phyloP scores from a whole-genome alignment of 2,797 vertebrate genomes.

The Phalloptychus januarius region DNA sequence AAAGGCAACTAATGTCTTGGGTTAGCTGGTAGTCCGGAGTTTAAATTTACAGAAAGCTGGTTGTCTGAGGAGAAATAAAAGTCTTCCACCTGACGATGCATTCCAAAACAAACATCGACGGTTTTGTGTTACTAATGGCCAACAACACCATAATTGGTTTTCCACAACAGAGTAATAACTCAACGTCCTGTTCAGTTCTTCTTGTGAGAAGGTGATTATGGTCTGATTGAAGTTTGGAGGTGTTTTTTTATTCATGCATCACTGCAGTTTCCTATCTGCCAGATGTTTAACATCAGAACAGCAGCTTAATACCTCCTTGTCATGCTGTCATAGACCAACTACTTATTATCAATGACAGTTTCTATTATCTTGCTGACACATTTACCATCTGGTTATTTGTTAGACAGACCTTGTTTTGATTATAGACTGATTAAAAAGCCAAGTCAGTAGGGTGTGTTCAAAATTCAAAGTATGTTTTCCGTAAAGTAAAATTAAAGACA shows the following conservation, averaged over 20 bases:
- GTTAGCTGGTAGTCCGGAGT: background rate
- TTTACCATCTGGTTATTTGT: conserved; percentile 10
- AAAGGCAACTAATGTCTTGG: background rate
- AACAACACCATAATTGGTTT: background rate
- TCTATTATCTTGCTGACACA: background rate
- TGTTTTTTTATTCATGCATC: background rate
- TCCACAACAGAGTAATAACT: background rate
- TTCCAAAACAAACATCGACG: background rate
- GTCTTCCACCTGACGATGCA: background rate
- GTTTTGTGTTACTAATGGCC: background rate
- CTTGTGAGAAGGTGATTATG: background rate
- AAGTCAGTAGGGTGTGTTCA: background rate
- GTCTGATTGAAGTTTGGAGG: background rate
- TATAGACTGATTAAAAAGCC: background rate
- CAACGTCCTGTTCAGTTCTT: background rate
- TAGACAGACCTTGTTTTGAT: background rate
- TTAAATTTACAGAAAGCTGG: background rate
- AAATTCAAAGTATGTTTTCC: background rate
- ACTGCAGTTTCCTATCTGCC: background rate
- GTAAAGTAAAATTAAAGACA: background rate
- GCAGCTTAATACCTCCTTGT: conserved; percentile 3
- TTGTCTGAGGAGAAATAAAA: background rate
- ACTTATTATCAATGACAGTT: conserved; percentile 6
- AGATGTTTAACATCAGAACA: conserved; percentile 2
- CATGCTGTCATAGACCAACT: background rate